These are phyloP conservation scores for Muntiacus reevesi DNA, from an alignment of 2,113 vertebrate genomes.

Conservation along the genomic window DNA sequence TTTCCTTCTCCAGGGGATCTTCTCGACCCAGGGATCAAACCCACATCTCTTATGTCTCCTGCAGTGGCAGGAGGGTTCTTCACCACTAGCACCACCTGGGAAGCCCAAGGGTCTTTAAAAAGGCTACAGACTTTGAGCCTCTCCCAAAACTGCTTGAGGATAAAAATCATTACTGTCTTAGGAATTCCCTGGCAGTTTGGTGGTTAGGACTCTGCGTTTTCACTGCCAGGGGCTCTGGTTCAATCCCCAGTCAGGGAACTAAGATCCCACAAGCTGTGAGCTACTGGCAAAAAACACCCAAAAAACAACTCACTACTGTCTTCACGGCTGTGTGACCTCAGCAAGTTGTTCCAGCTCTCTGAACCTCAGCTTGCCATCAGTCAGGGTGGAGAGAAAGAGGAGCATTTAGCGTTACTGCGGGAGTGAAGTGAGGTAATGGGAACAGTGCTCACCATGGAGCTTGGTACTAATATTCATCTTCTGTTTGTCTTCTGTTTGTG, in stretches of 20 bases:
- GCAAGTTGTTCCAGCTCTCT: background rate
- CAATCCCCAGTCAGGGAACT: background rate
- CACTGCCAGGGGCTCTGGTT: background rate
- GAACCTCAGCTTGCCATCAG: background rate
- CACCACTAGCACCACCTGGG: background rate
- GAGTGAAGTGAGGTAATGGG: background rate
- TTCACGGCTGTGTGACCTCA: background rate
- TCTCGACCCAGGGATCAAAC: background rate
- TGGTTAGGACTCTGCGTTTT: background rate
- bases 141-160: background rate
- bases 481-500: background rate
- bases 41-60: background rate
- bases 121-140: background rate
- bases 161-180: background rate
- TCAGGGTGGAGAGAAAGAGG: background rate
- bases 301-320: background rate
- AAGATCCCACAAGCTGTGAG: background rate
- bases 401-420: background rate
- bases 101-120: background rate
- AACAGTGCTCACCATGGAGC: background rate
- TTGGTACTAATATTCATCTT: background rate
- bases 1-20: background rate
- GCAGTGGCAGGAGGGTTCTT: background rate
- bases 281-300: background rate
- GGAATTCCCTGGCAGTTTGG: background rate